Base-by-base conservation (phyloP, 2,797 vertebrate genomes). In the Labeo calbasu region DNA sequence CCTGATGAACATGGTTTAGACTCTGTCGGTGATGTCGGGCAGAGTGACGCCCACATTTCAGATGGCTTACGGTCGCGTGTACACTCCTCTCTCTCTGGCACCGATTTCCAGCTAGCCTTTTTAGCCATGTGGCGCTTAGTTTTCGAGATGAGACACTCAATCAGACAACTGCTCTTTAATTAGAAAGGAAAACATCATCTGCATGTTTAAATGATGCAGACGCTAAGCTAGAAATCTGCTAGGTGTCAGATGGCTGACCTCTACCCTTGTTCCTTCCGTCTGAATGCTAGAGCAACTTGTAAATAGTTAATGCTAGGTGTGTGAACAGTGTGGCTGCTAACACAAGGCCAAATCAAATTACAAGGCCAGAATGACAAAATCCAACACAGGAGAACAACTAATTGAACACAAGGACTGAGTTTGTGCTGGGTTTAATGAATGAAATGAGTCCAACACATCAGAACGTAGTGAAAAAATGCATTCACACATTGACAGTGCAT, bases 121-220 rank as follows among this genome's bases (percentile, higher is more conserved):
- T 79, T 80, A 23, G n/a, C 48, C 61, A 72, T 59, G 79, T 43
- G 57, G 32, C 12, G 15, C 15, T 55, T 68, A 17, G 61, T 46
- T 32, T 77, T 65, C 14, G 48, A n/a, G 28, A 66, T 3, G 55
- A 77, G 75, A 81, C 50, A 80, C 53, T 82, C 36, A 28, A 15
- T 69, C 51, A 32, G 71, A 53, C 73, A 69, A 21, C 53, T 79
- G 46, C 79, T 40, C 66, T 75, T 82, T 68, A 70, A 61, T 63
- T 79, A 57, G 68, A 83, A 77, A 77, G 19, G 1, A 77, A 69
- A 69, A 43, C 32, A 59, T 61, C 43, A 66, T 81, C 80, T 86
- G 71, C 69, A 79, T 28, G 59, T 69, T 84, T 85, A 68, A 79
- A 72, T 50, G 59, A 75, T 82, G 63, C 7, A 14, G 57, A 66